Evolutionary conservation across 2,113 vertebrate species (phyloP).

Genomic region (Aldabrachelys gigantea): DNA sequence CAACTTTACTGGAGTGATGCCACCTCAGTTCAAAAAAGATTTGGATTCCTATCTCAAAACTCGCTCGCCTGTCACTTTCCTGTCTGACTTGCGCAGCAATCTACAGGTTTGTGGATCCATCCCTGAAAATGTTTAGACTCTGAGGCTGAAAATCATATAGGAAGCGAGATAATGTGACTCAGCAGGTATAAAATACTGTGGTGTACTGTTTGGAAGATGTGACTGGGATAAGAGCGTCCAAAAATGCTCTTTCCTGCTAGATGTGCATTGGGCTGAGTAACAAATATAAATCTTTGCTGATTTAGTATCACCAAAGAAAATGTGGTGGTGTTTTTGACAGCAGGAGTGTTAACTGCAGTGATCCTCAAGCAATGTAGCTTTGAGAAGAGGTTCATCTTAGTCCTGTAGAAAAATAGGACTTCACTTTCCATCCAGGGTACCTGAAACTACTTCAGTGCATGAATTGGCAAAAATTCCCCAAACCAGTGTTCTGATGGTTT

Average conservation of each 20-base stretch:
- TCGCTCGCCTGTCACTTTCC: constrained; percentile 95
- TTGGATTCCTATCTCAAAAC: constrained; percentile 99
- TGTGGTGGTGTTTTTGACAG: neutral
- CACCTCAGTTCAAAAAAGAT: constrained; percentile 99
- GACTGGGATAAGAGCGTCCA: neutral
- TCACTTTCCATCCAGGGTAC: neutral
- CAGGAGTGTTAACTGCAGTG: neutral
- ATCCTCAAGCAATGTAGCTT: neutral
- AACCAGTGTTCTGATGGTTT: neutral
- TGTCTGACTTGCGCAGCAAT: constrained; percentile 97
- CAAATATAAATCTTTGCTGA: neutral
- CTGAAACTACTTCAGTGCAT: neutral
- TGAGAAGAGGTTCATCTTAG: neutral
- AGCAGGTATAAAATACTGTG: neutral
- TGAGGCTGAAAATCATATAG: neutral
- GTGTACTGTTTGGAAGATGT: neutral
- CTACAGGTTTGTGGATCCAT: constrained; percentile 85
- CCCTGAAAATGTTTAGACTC: neutral
- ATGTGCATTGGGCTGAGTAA: too few species aligned
- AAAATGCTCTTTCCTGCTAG: neutral
- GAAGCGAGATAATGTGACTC: neutral
- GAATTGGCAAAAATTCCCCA: neutral
- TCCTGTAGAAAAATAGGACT: neutral
- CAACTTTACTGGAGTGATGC: constrained; percentile 99
- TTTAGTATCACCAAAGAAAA: neutral